Conservation (phyloP, 2,797 vertebrate genomes). For the Pseudomugil tenellus region DNA sequence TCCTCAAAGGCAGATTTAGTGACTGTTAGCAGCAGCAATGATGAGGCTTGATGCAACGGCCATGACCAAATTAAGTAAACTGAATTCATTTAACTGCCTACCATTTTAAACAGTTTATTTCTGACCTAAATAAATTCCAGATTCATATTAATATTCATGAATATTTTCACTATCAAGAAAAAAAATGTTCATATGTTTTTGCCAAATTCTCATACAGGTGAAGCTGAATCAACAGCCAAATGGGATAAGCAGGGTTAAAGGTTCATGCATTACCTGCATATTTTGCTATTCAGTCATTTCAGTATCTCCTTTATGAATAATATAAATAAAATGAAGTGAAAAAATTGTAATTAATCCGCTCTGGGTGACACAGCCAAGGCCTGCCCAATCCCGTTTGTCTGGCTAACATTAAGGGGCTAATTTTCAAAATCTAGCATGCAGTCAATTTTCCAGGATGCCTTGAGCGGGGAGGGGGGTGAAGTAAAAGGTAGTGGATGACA, state of each 20-base stretch:
- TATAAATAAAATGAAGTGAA: conserved; percentile 85
- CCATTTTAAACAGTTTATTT: neutral
- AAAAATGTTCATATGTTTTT: conserved; percentile 4
- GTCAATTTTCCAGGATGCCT: conserved; percentile 98
- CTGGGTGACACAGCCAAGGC: conserved; percentile 88
- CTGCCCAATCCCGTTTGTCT: conserved; percentile 86
- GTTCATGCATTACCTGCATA: conserved; percentile 39
- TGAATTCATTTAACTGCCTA: conserved; percentile 24
- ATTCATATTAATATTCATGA: neutral
- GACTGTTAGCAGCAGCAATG: conserved; percentile 32
- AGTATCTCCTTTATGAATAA: conserved; percentile 60
- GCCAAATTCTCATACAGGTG: conserved; percentile 9
- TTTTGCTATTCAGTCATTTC: conserved; percentile 45
- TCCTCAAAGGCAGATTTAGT: conserved; percentile 36
- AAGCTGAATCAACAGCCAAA: neutral
- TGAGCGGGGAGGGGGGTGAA: conserved; percentile 70
- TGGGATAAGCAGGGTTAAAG: conserved; percentile 43
- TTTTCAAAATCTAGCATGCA: conserved; percentile 99
- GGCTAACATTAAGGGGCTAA: conserved; percentile 98
- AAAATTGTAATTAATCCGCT: conserved; percentile 96
- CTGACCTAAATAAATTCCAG: conserved; percentile 1
- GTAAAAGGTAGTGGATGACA: conserved; percentile 95
- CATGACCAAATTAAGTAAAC: conserved; percentile 37
- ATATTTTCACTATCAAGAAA: neutral
- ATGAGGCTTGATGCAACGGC: conserved; percentile 25